phyloP scores from a whole-genome alignment of 2,888 invertebrate genomes.

The Tuberolachnus salignus region DNA sequence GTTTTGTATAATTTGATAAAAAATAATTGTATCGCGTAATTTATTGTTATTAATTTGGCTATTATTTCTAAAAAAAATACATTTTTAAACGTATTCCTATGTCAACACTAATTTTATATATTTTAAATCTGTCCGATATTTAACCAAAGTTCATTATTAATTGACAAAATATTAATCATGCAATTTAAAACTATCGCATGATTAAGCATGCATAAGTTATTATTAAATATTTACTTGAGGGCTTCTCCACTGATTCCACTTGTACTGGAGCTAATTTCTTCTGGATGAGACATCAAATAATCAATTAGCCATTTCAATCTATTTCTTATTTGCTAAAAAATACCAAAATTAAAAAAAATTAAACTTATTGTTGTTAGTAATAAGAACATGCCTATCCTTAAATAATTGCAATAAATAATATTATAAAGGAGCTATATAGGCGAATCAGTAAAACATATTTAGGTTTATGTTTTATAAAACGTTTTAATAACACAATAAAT shows the following conservation, averaged over 20 bases:
- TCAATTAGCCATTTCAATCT: conserved; percentile 43
- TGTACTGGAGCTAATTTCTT: conserved; percentile 51
- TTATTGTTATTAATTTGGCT: too few relatives aligned
- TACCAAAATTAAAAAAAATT: not conserved
- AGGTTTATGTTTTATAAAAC: not conserved
- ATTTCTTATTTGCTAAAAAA: conserved; percentile 40
- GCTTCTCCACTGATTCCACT: conserved; percentile 35
- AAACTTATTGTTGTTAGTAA: not conserved
- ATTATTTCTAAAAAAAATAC: not conserved
- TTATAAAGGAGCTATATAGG: too few relatives aligned
- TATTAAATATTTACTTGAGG: conserved; percentile 28
- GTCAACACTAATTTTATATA: too few relatives aligned
- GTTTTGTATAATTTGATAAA: too few relatives aligned
- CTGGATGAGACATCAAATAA: conserved; percentile 53
- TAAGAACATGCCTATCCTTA: not conserved
- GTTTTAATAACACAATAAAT: not conserved
- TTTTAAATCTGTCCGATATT: not conserved
- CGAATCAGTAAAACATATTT: not conserved
- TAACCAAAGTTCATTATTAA: not conserved
- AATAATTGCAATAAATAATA: not conserved
- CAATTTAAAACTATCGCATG: not conserved
- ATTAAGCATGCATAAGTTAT: not conserved
- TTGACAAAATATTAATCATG: not conserved
- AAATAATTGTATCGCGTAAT: too few relatives aligned
- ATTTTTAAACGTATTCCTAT: not conserved